Evolutionary conservation across 2,113 vertebrate species (phyloP), one percentile per base, ranked within the genome.

Genomic region (Theropithecus gelada): DNA sequence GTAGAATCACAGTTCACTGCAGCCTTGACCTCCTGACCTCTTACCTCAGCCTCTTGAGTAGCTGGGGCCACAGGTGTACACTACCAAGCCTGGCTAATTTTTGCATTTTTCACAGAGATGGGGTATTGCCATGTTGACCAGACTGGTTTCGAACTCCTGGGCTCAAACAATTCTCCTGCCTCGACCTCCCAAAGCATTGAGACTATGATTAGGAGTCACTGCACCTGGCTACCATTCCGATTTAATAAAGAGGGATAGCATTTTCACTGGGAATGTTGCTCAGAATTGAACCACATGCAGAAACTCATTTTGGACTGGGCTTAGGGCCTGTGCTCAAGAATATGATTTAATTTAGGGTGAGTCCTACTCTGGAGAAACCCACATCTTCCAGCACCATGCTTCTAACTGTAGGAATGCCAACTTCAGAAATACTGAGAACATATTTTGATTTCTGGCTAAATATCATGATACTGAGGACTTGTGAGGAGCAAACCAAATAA

Each of bases 181-280:
- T 64, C 13, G 27, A 6, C 12, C 61, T 64, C 6, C 18, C 52
- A 55, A 55, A 55, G 52, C 52, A 55, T 55, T 64, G 61, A 27
- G 61, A 14, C 61, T 5, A 64, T 30, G 12, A 30, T 5, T 32
- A 13, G 30, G 27, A 64, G 61, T 12, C 61, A 32, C 27, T 64
- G 61, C 61, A 14, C 61, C 12, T 30, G 27, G 61, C 61, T 64
- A 14, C 27, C 61, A 30, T n/a, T 38, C 38, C 27, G 57, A 2
- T 3, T 76, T 48, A 43, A 38, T 16, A 61, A 64, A 55, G 40
- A n/a, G 3, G 1, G 23, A 6, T 0, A 66, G 0, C 1, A 2
- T 6, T 9, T 43, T 8, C 61, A 40, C n/a, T 13, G 30, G 48
- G 43, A 7, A 13, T 73, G 2, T 43, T 68, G 30, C 52, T 85